Evolutionary conservation across 1,140 invertebrate species (phyloP), one percentile per base, ranked within the genome.

Genomic region (Cheumatopsyche charites): DNA sequence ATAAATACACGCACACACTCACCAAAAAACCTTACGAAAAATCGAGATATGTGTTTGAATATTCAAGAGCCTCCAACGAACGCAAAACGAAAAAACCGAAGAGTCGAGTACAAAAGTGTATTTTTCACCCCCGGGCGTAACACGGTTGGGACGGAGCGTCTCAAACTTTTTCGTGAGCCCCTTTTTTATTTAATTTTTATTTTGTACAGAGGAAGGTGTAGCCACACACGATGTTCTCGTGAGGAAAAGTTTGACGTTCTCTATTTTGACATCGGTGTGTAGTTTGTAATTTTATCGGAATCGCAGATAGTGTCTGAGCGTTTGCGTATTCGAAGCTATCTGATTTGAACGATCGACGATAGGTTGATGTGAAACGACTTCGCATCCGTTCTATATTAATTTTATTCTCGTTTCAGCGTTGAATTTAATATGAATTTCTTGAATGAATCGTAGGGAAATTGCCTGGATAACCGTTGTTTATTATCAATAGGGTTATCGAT

Each of bases 1-100:
- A 63, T 63, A 63, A 26, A 26, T 45, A 26, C 42, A 43, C 21
- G 43, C 15, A 66, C 43, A 42, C 15, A 42, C 21, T 13, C 11
- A 23, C 43, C 19, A 65, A 17, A 65, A 58, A 3, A 66, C 63
- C 19, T 15, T 13, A 21, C 19, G 62, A 15, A 43, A 42, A 63
- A 41, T 42, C 29, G 62, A 19, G 62, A 43, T 63, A 63, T 55
- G 7, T 63, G 49, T 68, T 68, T 55, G 47, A 68, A 68, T 68
- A 68, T 55, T 68, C 41, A 66, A 42, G 47, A 66, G 63, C 47
- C 47, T 26, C 41, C n/a, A n/a, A 45, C 36, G 23, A 9, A 3
- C 29, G 41, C 17, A 68, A 67, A 67, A 36, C n/a, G n/a, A n/a
- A n/a, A n/a, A n/a, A n/a, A n/a, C n/a, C n/a, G n/a, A 62, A 47